phyloP scores from a whole-genome alignment of 2,113 vertebrate species.

The Oreotragus oreotragus region DNA sequence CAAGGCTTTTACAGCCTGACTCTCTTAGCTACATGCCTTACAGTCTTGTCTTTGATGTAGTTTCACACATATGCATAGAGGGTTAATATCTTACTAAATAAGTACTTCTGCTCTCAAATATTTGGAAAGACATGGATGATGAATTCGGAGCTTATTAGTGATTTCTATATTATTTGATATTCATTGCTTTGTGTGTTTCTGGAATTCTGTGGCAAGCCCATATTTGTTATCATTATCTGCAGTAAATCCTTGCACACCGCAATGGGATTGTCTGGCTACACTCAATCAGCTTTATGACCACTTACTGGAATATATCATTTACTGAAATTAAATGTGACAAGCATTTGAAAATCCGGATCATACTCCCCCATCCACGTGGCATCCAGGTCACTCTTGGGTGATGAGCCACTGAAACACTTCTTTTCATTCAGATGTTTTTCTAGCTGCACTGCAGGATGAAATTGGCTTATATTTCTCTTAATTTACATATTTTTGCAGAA shows the following conservation, averaged over 20 bases:
- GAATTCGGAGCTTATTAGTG: background rate
- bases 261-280: background rate
- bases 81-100: background rate
- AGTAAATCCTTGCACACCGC: background rate
- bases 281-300: background rate
- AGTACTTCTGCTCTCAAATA: background rate
- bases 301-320: background rate
- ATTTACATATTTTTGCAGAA: slow-evolving; percentile 4
- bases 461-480: background rate
- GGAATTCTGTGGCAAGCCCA: background rate
- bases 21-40: background rate
- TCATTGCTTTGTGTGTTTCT: background rate
- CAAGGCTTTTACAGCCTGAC: background rate
- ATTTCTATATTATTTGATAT: background rate
- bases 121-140: background rate
- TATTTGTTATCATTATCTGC: background rate
- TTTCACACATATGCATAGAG: background rate
- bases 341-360: background rate
- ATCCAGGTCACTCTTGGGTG: background rate
- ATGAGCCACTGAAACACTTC: background rate
- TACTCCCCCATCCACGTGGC: background rate
- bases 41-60: background rate
- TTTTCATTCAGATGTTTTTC: background rate
- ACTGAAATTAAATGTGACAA: background rate
- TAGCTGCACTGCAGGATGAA: background rate